Percentiles rank a stretch among this genome's conserved stretches.
These are phyloP conservation scores for Pachypsylla venusta DNA, from an alignment of 1,140 invertebrate genomes.

Conservation along the genomic window DNA sequence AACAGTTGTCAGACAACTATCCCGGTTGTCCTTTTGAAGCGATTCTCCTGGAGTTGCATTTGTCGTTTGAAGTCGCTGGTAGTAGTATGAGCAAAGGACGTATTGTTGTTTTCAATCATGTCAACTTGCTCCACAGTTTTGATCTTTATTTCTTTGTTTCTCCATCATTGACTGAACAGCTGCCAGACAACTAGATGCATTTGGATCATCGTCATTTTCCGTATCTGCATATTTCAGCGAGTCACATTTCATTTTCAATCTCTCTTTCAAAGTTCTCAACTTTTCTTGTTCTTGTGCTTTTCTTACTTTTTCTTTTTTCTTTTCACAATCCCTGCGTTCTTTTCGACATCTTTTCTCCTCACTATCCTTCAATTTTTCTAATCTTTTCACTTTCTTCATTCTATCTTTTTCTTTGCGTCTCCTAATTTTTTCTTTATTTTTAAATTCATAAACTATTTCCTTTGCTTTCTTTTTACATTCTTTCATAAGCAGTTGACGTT, in stretches of 20 bases:
- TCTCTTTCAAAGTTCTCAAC: neutral
- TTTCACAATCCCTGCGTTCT: neutral
- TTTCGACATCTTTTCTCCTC: neutral
- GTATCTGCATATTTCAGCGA: neutral
- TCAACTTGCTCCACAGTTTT: too few species aligned
- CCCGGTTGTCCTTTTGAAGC: too few species aligned
- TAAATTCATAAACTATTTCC: neutral
- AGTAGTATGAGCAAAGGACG: too few species aligned
- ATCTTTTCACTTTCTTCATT: neutral
- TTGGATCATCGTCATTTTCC: too few species aligned
- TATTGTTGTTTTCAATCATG: too few species aligned
- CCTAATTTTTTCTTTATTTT: neutral
- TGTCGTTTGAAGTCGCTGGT: too few species aligned
- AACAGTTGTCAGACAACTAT: too few species aligned
- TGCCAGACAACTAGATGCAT: too few species aligned
- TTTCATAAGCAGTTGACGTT: neutral
- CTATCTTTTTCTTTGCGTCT: constrained; percentile 1
- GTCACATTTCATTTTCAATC: constrained; percentile 2
- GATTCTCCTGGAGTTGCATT: too few species aligned
- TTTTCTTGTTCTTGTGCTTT: neutral
- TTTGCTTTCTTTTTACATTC: neutral
- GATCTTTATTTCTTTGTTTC: too few species aligned
- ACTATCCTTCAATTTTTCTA: neutral
- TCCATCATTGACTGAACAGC: too few species aligned
- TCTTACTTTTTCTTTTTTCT: neutral